Percentiles rank a stretch among this genome's conserved stretches.
phyloP scores from a whole-genome alignment of 2,888 invertebrate species.

The Laspeyria flexula region DNA sequence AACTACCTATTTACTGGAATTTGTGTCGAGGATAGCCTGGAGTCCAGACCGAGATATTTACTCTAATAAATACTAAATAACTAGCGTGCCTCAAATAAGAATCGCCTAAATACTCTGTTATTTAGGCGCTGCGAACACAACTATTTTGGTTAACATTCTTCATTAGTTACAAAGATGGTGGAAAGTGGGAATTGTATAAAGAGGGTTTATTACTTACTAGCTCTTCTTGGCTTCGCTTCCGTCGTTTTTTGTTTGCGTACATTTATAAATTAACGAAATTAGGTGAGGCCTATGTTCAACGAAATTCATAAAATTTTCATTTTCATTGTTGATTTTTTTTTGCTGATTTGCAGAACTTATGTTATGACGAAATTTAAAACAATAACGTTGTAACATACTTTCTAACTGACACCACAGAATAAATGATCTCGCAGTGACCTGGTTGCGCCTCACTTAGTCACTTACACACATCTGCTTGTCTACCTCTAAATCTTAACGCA shows the following conservation, averaged over 20 bases:
- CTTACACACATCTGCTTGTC: conserved; percentile 15
- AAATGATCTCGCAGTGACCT: conserved; percentile 40
- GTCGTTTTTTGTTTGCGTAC: too few relatives aligned
- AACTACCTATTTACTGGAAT: neutral
- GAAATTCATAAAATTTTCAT: too few relatives aligned
- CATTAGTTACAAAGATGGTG: too few relatives aligned
- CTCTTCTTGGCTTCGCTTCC: too few relatives aligned
- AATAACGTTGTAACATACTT: conserved; percentile 13
- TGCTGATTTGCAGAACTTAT: too few relatives aligned
- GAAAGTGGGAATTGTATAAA: too few relatives aligned
- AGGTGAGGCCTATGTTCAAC: too few relatives aligned
- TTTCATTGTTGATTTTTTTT: too few relatives aligned
- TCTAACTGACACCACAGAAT: too few relatives aligned
- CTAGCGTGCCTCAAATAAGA: conserved; percentile 4
- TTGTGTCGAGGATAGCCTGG: neutral
- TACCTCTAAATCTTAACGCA: conserved; percentile 9
- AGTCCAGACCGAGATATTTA: neutral
- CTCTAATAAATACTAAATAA: too few relatives aligned
- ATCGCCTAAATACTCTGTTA: neutral
- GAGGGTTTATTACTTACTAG: too few relatives aligned
- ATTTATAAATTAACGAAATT: too few relatives aligned
- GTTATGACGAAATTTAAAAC: conserved; percentile 13
- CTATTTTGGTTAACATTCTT: neutral
- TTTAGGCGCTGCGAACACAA: neutral
- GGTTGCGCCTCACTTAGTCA: conserved; percentile 29